Evolutionary conservation across 1,140 invertebrate species (phyloP), one percentile per base, ranked within the genome.

Genomic region (Goniozus legneri): DNA sequence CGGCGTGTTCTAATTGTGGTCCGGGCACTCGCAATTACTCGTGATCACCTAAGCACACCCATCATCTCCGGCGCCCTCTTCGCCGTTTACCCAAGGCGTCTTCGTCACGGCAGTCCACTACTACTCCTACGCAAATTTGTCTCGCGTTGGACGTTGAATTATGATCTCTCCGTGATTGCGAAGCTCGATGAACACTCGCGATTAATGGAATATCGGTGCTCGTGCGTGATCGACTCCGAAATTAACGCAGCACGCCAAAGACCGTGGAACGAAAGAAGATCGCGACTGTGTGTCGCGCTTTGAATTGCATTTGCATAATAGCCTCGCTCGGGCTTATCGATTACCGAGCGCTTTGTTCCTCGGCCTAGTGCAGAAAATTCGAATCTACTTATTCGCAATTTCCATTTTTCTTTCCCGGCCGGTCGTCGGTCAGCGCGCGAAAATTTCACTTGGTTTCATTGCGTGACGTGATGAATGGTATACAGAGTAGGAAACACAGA

Each of bases 301-400:
- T n/a, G n/a, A 67, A 67, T 67, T 67, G 65, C 64, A 67, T 67
- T 63, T 62, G 64, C 64, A 67, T 67, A 67, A 67, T 67, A 65
- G 64, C 56, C 12, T 12, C 24, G 6, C 24, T 27, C 12, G 24
- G 12, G 6, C 24, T 27, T 12, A 27, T 27, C 24, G 64, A 67
- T 61, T 63, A n/a, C n/a, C n/a, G n/a, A n/a, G n/a, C n/a, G n/a
- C n/a, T n/a, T n/a, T n/a, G n/a, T n/a, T n/a, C n/a, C n/a, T n/a
- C n/a, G n/a, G n/a, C n/a, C n/a, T n/a, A n/a, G n/a, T n/a, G n/a
- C n/a, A n/a, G n/a, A n/a, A n/a, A n/a, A n/a, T n/a, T n/a, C n/a
- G n/a, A n/a, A n/a, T n/a, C n/a, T n/a, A n/a, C n/a, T n/a, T n/a
- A n/a, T n/a, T n/a, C n/a, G n/a, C n/a, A n/a, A n/a, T n/a, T n/a